phyloP scores from a whole-genome alignment of 2,797 vertebrate genomes.

The Tadarida brasiliensis region DNA sequence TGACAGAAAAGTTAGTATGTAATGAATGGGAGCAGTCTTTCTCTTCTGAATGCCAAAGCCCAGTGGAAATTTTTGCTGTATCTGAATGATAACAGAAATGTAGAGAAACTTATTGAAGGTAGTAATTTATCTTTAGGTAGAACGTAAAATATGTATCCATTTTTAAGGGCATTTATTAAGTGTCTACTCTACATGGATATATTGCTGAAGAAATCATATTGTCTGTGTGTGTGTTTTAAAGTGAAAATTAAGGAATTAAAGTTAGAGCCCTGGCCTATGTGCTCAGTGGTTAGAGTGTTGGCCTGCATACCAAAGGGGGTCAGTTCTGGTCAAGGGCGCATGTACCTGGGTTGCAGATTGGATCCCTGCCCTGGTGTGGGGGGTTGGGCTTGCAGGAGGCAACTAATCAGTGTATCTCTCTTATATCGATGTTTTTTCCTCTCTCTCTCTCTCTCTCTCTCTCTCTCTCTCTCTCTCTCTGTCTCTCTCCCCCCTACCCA shows the following conservation, averaged over 20 bases:
- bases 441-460: too few species aligned
- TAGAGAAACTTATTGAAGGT: slow-evolving; percentile 11
- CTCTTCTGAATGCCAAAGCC: background rate
- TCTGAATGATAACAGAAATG: slow-evolving; percentile 27
- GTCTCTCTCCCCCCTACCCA: too few species aligned
- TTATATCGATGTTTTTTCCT: too few species aligned
- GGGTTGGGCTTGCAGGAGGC: too few species aligned
- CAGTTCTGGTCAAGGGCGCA: too few species aligned
- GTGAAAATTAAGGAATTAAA: slow-evolving; percentile 35
- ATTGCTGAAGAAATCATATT: background rate
- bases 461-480: too few species aligned
- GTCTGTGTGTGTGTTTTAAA: background rate
- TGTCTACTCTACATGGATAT: background rate
- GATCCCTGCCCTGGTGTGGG: too few species aligned
- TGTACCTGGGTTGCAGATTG: too few species aligned
- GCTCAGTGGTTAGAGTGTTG: too few species aligned
- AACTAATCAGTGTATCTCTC: too few species aligned
- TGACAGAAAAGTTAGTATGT: background rate
- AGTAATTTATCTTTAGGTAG: slow-evolving; percentile 7
- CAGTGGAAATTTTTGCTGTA: background rate
- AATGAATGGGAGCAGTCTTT: background rate
- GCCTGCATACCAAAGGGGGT: too few species aligned
- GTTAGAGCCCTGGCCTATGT: too few species aligned
- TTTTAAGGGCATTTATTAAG: slow-evolving; percentile 19
- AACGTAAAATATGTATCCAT: background rate